Base-by-base conservation (phyloP, 2,797 vertebrate genomes). In the Sarcophilus harrisii region DNA sequence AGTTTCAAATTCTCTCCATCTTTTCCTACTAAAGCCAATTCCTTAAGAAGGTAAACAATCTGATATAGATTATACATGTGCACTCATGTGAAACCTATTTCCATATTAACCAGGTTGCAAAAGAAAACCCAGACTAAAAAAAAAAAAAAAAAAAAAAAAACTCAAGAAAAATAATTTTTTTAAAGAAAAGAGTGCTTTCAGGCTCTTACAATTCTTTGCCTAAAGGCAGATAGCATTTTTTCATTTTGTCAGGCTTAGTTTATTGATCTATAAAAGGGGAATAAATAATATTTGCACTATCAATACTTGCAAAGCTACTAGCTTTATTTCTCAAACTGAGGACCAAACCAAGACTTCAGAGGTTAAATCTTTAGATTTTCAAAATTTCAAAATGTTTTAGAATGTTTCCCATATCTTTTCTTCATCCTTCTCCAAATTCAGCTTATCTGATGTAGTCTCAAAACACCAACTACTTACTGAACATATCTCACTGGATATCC, bases 401-500 rank as follows among this genome's bases (percentile, higher is more conserved):
- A 49, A 32, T 5, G 4, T 24, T 45, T 32, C 38, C 57, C 21
- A 0, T 81, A 6, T 81, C 1, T 58, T 18, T 21, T 27, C 16
- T 52, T 21, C 52, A 81, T 57, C 2, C 12, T 0, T 0, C 10
- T 24, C 73, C 49, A 92, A 49, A 73, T 14, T 54, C 52, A 49
- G 54, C 1, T 73, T 4, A 0, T 30, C 32, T 24, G 13, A 38
- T 55, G 27, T 81, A 27, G 38, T 21, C 38, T 81, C 5, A 38
- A 30, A 81, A 27, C 8, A 24, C n/a, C 58, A 3, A 13, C 14
- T 32, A 58, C 57, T 1, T 12, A 38, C 89, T 3, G 3, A 57
- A 45, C n/a, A 52, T 49, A 24, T 0, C 6, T 1, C 9, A 1
- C 21, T n/a, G 54, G 9, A 58, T 1, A 66, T 0, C 62, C 32